Evolutionary conservation across 2,113 vertebrate species (phyloP), one percentile per base, ranked within the genome.

Genomic region (Porphyrio hochstetteri): DNA sequence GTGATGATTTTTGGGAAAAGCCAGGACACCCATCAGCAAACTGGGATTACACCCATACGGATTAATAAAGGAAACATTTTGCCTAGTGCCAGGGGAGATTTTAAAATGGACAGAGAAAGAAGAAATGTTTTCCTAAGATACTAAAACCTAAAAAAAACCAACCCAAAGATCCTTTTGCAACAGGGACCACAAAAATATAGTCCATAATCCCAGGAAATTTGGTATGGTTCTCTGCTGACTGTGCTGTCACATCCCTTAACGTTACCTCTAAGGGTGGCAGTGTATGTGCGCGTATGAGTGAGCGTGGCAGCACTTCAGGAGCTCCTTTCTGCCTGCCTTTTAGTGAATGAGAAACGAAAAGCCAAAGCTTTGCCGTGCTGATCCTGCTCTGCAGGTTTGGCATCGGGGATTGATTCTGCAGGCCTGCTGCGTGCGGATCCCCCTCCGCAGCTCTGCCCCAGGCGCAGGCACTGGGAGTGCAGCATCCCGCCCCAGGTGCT

Each of bases 261-360:
- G 59, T 18, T 67, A 76, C 70, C 40, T 36, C 16, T 35, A 67
- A 86, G 74, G 24, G 64, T 82, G 90, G 48, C 38, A 50, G 35
- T 17, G 24, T 75, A 35, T 27, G 24, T 38, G 56, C 31, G 0
- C 40, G 11, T 36, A 21, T 3, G 13, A 59, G 63, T 27, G 40
- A 91, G 35, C 1, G 7, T 71, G 72, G 64, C 72, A 82, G 72
- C 57, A 52, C 68, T 81, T 36, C 25, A 16, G 5, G 36, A 92
- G 48, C 35, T 83, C 44, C 68, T 84, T 93, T 75, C 76, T 68
- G 27, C 31, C 56, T 75, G 44, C 48, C 28, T 83, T 83, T 82
- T 84, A 92, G 83, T 86, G 72, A 93, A 88, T 21, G 56, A 78
- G 83, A 97, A 92, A 81, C 13, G 20, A 84, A 94, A 94, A 90